Percentiles rank a stretch among this genome's conserved stretches.
Evolutionary conservation across 2,113 vertebrate species (phyloP).

Genomic region (Loxodonta africana): DNA sequence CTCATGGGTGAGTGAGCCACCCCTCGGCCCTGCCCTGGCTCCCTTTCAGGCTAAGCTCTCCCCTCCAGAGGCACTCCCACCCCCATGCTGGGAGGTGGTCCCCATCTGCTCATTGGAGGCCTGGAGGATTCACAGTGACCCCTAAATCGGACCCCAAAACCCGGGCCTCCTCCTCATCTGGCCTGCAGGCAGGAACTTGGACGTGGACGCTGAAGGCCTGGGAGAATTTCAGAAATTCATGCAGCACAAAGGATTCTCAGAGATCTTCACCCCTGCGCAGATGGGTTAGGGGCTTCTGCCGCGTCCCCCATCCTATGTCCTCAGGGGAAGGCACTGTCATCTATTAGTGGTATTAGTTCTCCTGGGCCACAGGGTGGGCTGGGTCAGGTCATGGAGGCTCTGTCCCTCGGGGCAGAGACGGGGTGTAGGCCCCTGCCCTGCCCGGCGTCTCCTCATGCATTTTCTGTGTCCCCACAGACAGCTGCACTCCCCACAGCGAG

Average conservation of each 20-base stretch:
- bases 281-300: neutral
- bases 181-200: neutral
- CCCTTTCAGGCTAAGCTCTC: no score
- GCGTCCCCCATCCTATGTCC: no score
- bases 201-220: neutral
- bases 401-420: no score
- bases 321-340: no score
- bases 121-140: no score
- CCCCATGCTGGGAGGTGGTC: no score
- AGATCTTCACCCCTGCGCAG: neutral
- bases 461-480: neutral
- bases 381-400: no score
- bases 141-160: neutral
- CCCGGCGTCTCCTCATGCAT: neutral
- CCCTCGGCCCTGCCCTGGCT: neutral
- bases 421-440: no score
- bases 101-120: no score
- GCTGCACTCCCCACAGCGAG: neutral
- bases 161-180: neutral
- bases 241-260: neutral
- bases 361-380: no score
- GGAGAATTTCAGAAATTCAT: neutral
- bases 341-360: no score
- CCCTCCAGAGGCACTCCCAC: no score
- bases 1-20: neutral